Evolutionary conservation across 2,797 vertebrate species (phyloP).

Genomic region (Buphagus erythrorhynchus): DNA sequence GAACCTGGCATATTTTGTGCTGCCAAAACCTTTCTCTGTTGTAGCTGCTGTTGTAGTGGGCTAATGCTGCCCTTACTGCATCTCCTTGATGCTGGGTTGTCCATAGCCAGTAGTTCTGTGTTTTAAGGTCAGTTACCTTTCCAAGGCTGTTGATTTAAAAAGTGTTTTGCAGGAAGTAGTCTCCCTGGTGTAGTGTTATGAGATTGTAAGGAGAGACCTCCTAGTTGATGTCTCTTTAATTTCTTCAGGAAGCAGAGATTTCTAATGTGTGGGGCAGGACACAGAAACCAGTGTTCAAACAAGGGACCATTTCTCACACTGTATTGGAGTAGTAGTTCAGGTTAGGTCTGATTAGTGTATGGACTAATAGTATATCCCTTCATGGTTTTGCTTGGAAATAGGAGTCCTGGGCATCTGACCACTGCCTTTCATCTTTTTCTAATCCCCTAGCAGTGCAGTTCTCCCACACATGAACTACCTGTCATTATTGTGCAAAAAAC

Average conservation of each 20-base stretch:
- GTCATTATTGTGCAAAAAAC: neutral
- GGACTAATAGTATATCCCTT: neutral
- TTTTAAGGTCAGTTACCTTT: neutral
- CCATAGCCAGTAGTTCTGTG: neutral
- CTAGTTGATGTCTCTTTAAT: neutral
- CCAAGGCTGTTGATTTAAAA: neutral
- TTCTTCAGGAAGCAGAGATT: neutral
- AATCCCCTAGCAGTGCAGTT: neutral
- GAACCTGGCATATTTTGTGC: neutral
- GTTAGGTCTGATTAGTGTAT: neutral
- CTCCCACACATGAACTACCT: neutral
- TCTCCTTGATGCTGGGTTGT: neutral
- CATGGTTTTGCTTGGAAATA: neutral
- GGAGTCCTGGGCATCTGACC: neutral
- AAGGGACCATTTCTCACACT: neutral
- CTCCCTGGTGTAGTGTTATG: neutral
- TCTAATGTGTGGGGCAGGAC: neutral
- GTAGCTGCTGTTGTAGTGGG: neutral
- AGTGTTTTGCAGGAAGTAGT: neutral
- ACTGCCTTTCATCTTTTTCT: neutral
- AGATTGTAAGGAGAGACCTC: neutral
- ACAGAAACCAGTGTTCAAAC: neutral
- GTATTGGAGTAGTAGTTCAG: neutral
- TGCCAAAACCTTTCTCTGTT: neutral
- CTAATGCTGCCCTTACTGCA: neutral